Percentiles rank a stretch among this genome's conserved stretches.
Evolutionary conservation across 92 coral and sea anemone genomes (phyloP).

Genomic region (Micromussa lordhowensis): DNA sequence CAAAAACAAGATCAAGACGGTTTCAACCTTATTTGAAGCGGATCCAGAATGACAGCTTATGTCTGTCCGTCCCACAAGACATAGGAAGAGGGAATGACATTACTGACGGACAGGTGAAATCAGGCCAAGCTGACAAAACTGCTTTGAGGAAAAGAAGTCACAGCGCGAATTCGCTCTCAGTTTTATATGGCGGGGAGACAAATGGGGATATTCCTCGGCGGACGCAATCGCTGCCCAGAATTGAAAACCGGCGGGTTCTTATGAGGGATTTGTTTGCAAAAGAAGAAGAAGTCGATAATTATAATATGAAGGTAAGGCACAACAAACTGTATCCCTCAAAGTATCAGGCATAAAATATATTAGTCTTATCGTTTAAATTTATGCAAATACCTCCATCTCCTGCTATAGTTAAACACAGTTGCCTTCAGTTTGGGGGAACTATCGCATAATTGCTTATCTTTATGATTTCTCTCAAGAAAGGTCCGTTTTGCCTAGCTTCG

Average conservation of each 20-base stretch:
- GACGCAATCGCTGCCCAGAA: constrained; percentile 3
- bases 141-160: constrained; percentile 15
- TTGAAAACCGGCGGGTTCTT: constrained; percentile 8
- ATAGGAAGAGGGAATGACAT: background rate
- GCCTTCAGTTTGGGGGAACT: background rate
- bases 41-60: background rate
- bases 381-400: background rate
- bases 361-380: background rate
- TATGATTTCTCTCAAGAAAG: background rate
- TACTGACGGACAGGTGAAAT: background rate
- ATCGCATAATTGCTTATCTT: background rate
- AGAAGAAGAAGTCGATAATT: background rate
- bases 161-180: background rate
- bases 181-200: background rate
- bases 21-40: constrained; percentile 25
- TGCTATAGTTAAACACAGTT: background rate
- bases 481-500: background rate
- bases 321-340: background rate
- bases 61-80: constrained; percentile 30
- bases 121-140: background rate
- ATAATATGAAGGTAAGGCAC: constrained; percentile 17
- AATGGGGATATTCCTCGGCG: constrained; percentile 19
- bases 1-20: background rate
- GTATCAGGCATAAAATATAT: background rate
- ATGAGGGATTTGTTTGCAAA: constrained; percentile 25